phyloP scores from a whole-genome alignment of 2,888 invertebrate genomes.

The Abrostola tripartita region DNA sequence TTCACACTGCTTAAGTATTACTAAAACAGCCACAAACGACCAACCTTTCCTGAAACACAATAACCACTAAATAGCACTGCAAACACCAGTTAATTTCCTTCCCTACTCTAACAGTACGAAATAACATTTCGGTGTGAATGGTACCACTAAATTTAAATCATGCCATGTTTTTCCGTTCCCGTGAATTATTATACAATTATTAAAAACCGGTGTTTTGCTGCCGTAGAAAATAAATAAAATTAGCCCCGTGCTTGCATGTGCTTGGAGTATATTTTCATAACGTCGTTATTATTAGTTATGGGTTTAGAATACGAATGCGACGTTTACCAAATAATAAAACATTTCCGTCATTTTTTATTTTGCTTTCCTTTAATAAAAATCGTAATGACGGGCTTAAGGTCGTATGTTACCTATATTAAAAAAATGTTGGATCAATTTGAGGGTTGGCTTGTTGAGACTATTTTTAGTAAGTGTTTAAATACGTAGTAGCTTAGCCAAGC shows the following conservation, averaged over 20 bases:
- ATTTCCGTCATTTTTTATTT: conserved; percentile 34
- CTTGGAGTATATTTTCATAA: conserved; percentile 36
- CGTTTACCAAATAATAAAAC: conserved; percentile 33
- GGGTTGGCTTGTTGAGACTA: neutral
- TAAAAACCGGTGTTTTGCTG: conserved; percentile 44
- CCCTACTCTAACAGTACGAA: conserved; percentile 13
- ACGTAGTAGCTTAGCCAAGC: too few species aligned
- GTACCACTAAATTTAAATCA: conserved; percentile 48
- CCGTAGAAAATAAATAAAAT: conserved; percentile 45
- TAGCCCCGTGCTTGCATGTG: conserved; percentile 40
- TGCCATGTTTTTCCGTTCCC: conserved; percentile 25
- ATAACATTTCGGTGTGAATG: conserved; percentile 30
- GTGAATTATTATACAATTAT: conserved; percentile 56
- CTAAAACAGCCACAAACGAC: conserved; percentile 32
- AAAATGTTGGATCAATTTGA: conserved; percentile 11
- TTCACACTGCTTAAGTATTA: conserved; percentile 38
- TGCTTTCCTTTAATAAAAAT: conserved; percentile 8
- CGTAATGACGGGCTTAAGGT: neutral
- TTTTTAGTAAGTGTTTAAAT: neutral
- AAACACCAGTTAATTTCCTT: conserved; percentile 32
- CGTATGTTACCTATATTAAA: conserved; percentile 8
- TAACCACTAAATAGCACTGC: conserved; percentile 21
- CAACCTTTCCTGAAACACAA: conserved; percentile 23
- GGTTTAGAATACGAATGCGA: conserved; percentile 31
- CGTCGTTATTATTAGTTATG: conserved; percentile 43